Evolutionary conservation across 2,888 invertebrate species (phyloP), one percentile per base, ranked within the genome.

Genomic region (Ormia ochracea): DNA sequence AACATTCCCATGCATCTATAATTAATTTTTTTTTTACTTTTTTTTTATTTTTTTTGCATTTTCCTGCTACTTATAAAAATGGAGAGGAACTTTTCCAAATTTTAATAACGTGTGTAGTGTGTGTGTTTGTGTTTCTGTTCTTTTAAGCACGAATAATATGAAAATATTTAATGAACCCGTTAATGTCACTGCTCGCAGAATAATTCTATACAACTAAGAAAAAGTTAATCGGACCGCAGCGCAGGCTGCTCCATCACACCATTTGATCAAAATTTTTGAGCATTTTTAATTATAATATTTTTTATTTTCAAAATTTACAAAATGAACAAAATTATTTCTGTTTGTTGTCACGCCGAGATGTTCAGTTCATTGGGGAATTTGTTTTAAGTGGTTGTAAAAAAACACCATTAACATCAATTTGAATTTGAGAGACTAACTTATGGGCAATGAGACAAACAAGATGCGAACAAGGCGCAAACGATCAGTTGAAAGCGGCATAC

Each of bases 121-220:
- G 1, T 36, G 56, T 12, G 26, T 56, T 48, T 58, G 4, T 28
- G 5, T 12, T 43, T 52, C 3, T 38, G n/a, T 58, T 31, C 58
- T 33, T 59, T 36, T 2, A 52, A 59, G 33, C 66, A 75, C 66
- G 58, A 77, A 63, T 59, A 45, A 52, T 48, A 9, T 61, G n/a
- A 61, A 74, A 45, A 58, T 63, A 43, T 68, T 75, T 65, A 41
- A 54, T 72, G 61, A 45, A 80, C 66, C 72, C 75, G 80, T 61
- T 80, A 76, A 72, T 72, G 80, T 76, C 80, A 68, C 72, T 66
- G 72, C 80, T 66, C 72, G 48, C 33, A 26, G 61, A 80, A 70
- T 54, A 31, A 68, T 80, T 54, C 61, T 41, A 23, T 56, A 72
- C 72, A 76, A 80, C 80, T 80, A 63, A 80, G 61, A 36, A 58